These are phyloP conservation scores for Chelonus insularis DNA, from an alignment of 1,140 invertebrate genomes.

Conservation along the genomic window DNA sequence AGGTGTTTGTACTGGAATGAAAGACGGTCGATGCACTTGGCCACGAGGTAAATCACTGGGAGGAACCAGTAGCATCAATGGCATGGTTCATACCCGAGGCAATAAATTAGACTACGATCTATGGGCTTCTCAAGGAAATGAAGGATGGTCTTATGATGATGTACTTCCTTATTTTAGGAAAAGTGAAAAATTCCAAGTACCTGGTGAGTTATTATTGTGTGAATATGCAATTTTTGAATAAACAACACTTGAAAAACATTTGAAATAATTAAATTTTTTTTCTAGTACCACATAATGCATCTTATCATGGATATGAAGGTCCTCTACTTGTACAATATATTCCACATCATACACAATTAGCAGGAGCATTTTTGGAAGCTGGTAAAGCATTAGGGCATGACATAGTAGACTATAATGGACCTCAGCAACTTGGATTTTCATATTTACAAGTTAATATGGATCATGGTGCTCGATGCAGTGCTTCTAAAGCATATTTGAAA, in stretches of 20 bases:
- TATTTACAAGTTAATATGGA: conserved; percentile 70
- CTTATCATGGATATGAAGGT: conserved; percentile 58
- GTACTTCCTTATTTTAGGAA: conserved; percentile 66
- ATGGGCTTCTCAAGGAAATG: conserved; percentile 65
- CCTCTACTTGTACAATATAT: conserved; percentile 52
- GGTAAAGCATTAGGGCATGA: conserved; percentile 61
- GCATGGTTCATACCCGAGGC: conserved; percentile 78
- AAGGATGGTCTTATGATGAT: conserved; percentile 64
- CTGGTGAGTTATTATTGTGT: no score
- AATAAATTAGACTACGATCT: conserved; percentile 69
- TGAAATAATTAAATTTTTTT: no score
- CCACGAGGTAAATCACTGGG: conserved; percentile 73
- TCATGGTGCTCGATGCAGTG: conserved; percentile 67
- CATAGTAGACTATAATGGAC: conserved; percentile 62
- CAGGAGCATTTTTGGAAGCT: conserved; percentile 62
- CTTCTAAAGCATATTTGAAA: conserved; percentile 65
- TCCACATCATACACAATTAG: conserved; percentile 53
- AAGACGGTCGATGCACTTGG: conserved; percentile 65
- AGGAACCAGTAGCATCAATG: conserved; percentile 78
- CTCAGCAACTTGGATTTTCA: conserved; percentile 61
- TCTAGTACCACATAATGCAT: conserved; percentile 47
- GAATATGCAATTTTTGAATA: no score
- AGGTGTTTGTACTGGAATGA: conserved; percentile 59
- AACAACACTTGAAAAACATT: no score
- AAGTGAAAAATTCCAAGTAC: conserved; percentile 50